Evolutionary conservation across 2,113 vertebrate genomes (phyloP).

Genomic region (Colossoma macropomum): DNA sequence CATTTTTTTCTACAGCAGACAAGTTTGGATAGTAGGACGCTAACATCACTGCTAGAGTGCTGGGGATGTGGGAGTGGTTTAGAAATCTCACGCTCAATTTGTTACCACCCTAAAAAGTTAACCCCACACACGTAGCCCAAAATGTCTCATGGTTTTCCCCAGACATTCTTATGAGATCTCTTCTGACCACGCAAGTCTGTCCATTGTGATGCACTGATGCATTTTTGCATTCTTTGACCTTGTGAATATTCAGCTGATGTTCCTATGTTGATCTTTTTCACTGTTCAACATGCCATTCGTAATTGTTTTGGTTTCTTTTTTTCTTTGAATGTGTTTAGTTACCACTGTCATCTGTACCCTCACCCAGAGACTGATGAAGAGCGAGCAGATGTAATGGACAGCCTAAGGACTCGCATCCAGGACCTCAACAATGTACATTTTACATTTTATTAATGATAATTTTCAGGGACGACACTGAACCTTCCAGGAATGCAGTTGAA

Average conservation of each 20-base stretch:
- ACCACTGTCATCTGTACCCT: slow-evolving; percentile 94
- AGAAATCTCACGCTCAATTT: too few species aligned
- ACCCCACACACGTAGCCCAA: too few species aligned
- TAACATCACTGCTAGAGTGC: too few species aligned
- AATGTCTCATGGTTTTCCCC: too few species aligned
- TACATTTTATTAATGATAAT: neutral
- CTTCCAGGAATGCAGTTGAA: neutral
- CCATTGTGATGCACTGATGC: too few species aligned
- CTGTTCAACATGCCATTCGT: neutral
- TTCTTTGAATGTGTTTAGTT: slow-evolving; percentile 73
- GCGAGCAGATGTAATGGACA: slow-evolving; percentile 85
- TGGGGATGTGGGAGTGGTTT: too few species aligned
- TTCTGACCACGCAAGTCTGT: too few species aligned
- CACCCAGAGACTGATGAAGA: slow-evolving; percentile 89
- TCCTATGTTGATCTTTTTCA: neutral
- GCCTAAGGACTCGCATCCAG: slow-evolving; percentile 88
- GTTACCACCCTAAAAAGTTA: too few species aligned
- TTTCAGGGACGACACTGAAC: neutral
- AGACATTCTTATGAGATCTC: too few species aligned
- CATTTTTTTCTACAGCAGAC: too few species aligned
- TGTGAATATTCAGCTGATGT: neutral
- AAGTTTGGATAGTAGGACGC: too few species aligned
- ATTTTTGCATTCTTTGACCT: too few species aligned
- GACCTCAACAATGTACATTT: slow-evolving; percentile 88
- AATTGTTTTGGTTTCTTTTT: neutral